Conservation (phyloP, 2,888 invertebrate species). For the Druceiella hillmani region DNA sequence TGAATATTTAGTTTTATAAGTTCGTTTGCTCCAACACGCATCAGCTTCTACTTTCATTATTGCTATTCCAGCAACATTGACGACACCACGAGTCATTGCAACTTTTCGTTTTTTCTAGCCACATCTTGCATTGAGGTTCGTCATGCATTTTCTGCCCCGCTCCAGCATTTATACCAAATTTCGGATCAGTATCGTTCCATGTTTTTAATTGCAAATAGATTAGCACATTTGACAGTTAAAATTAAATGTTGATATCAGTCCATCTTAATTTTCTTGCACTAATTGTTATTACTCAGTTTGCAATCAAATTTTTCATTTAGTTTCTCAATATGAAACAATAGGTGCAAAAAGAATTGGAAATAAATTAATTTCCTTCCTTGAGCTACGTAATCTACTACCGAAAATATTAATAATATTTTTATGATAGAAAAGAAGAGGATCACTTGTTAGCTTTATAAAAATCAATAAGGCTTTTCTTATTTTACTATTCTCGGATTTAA, state of each 20-base stretch:
- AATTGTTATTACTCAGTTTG: conserved; percentile 6
- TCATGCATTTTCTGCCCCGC: conserved; percentile 5
- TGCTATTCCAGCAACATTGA: conserved; percentile 3
- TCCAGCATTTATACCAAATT: conserved; percentile 6
- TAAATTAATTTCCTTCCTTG: conserved; percentile 5
- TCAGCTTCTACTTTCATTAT: conserved; percentile 8
- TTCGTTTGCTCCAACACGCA: too few species aligned
- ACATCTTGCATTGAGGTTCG: conserved; percentile 5
- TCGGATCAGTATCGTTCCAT: conserved; percentile 4
- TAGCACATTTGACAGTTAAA: conserved; percentile 3
- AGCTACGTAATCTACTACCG: conserved; percentile 7
- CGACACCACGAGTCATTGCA: conserved; percentile 8
- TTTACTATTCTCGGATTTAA: too few species aligned
- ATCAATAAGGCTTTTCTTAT: too few species aligned
- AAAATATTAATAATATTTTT: too few species aligned
- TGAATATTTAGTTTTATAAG: too few species aligned
- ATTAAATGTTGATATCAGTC: conserved; percentile 5
- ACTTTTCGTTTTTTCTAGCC: conserved; percentile 3
- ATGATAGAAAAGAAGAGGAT: too few species aligned
- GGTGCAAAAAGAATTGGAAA: conserved; percentile 5
- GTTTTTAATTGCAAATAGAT: conserved; percentile 5
- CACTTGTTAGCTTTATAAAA: too few species aligned
- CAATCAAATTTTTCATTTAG: conserved; percentile 5
- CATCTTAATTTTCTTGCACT: conserved; percentile 5
- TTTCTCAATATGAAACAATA: conserved; percentile 4